Base-by-base conservation (phyloP, 2,888 invertebrate species). In the Phragmatobia fuliginosa region DNA sequence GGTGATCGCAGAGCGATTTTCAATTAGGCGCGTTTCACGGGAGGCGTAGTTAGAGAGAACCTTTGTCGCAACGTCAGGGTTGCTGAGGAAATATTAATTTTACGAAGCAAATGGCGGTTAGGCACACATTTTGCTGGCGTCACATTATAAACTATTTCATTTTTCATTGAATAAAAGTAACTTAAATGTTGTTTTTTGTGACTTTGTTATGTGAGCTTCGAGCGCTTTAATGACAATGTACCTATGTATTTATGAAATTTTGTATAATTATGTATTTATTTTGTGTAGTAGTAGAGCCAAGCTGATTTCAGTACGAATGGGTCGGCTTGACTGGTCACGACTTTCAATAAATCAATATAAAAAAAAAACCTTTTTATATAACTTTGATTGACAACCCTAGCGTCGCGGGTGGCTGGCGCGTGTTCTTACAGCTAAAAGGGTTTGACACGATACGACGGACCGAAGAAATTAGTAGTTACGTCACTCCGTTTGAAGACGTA, bases 401-500 rank as follows among this genome's bases (percentile, higher is more conserved):
- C 85, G 45, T 83, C 83, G 89, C 90, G 92, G 90, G 91, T 90
- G 92, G 92, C 85, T 80, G 83, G 80, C 81, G 83, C 83, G 75
- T 84, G 81, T 77, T 80, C 78, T 85, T 85, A 85, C 87, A 74
- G 78, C 78, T 92, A 92, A 92, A 92, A 92, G 91, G 91, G 90
- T 91, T 91, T 89, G 91, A 90, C 88, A 86, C 83, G 88, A 84
- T 83, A 84, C 89, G 89, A 90, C 91, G 88, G 85, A 83, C 83
- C 87, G 90, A 91, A 92, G 89, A 91, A 91, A 92, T 92, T 89
- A 89, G 90, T 81, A 73, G 81, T 79, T 78, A 77, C 73, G 75
- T 72, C 78, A 77, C 71, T 72, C 66, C 77, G 66, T 81, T 81
- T 81, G 83, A 81, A 74, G 76, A 73, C 79, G 73, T 76, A 80